Conservation (phyloP, 1,140 invertebrate genomes). For the Monomorium pharaonis region DNA sequence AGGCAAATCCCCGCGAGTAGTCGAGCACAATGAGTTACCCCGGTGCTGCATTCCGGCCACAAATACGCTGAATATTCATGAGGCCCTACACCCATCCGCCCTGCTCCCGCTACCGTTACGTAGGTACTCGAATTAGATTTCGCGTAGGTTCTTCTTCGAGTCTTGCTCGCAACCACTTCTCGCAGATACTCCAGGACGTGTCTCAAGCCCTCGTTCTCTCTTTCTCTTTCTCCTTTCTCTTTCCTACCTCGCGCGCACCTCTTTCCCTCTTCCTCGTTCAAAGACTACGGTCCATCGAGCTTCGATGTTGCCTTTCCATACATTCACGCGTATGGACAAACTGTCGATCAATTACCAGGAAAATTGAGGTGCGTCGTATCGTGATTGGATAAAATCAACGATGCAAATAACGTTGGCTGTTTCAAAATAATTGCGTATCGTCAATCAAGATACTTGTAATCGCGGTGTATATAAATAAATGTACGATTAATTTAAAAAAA, state of each 20-base stretch:
- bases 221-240: background rate
- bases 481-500: background rate
- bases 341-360: conserved; percentile 37
- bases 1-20: conserved; percentile 60
- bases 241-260: background rate
- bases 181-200: conserved; percentile 66
- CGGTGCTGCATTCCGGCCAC: conserved; percentile 71
- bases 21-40: conserved; percentile 79
- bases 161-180: conserved; percentile 74
- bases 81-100: conserved; percentile 55
- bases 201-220: conserved; percentile 51
- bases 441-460: background rate
- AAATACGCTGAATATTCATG: conserved; percentile 84
- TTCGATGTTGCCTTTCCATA: conserved; percentile 36
- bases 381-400: conserved; percentile 36
- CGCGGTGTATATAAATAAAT: background rate
- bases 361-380: conserved; percentile 26
- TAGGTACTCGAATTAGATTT: conserved; percentile 82
- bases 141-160: conserved; percentile 75
- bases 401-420: conserved; percentile 17
- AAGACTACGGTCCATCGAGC: background rate
- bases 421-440: conserved; percentile 29
- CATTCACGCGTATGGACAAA: conserved; percentile 31
- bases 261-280: background rate
- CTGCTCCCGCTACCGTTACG: conserved; percentile 68